Base-by-base conservation (phyloP, 2,113 vertebrate species). In the Cnemophilus loriae region DNA sequence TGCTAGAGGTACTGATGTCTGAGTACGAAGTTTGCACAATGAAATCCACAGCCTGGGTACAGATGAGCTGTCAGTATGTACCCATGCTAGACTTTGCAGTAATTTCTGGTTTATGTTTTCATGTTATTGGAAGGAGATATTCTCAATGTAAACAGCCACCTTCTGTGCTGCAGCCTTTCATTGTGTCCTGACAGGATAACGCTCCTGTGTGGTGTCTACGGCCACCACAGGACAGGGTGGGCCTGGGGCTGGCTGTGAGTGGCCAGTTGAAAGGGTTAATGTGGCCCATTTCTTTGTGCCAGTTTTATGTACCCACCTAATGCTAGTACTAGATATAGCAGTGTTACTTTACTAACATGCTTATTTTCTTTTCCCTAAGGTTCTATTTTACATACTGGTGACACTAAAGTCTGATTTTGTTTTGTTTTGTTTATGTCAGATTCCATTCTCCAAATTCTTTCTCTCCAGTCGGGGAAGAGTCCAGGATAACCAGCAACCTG, bases 361-460 rank as follows among this genome's bases (percentile, higher is more conserved):
- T 39, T 61, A 6, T 32, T 33, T 64, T 49, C 50, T 32, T 27
- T 56, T 53, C n/a, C 21, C 24, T 35, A 33, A 33, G 39, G 21
- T 59, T 83, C 47, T 94, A 0, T 60, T 83, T 39, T 69, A 13
- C 52, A 3, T 55, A 30, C 44, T 47, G 37, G 27, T 76, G 32
- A 79, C 15, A 22, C n/a, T 89, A 11, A 96, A 82, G 15, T 68
- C 44, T 79, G 28, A 6, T 82, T 93, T 65, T 30, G 4, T 64
- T 95, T 50, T 46, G 9, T 59, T 94, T 94, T 96, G 11, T 67
- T 90, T n/a, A 84, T 95, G 44, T 67, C 97, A 99, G 99, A 99
- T 99, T 80, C 99, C 99, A 1, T 99, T 99, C 96, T 99, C 99
- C 27, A 99, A 99, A 96, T 99, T 99, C 95, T 99, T 99, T 92